Evolutionary conservation across 2,113 vertebrate genomes (phyloP), one percentile per base, ranked within the genome.

Genomic region (Eubucco bourcierii): DNA sequence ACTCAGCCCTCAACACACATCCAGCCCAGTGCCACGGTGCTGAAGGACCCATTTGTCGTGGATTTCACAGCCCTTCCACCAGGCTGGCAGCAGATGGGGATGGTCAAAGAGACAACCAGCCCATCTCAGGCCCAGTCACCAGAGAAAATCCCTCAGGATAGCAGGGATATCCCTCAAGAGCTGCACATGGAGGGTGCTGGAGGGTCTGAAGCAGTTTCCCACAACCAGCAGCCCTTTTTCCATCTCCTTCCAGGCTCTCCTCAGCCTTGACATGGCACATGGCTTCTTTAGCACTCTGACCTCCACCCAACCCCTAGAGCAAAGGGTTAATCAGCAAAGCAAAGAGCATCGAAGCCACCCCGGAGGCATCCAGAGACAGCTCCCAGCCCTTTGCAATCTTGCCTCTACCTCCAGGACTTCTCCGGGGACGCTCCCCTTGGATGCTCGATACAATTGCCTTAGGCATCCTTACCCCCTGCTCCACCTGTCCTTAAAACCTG

Each of bases 11-110:
- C 44, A 56, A 5, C 25, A 63, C 34, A 50, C 27, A 14, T 5
- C 16, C 39, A 39, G 7, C 27, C 29, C 50, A 46, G 10, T 20
- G 15, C 25, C 46, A 17, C 3, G 25, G 9, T 31, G 20, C n/a
- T n/a, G n/a, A 21, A 21, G 12, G 19, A 31, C 34, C n/a, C 47
- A 12, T 58, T 75, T 92, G 0, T 39, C 73, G 56, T 2, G 7
- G 93, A 55, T 95, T 95, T 93, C 94, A 93, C 88, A 97, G 93
- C 65, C 73, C 33, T 91, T 60, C 65, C 74, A 72, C 41, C 27
- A 31, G 0, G 10, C 61, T 34, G 55, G 37, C 44, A 89, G 41
- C 7, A 2, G 5, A 4, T 41, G 70, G 8, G 31, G 37, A 11
- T 7, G 15, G 6, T 12, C n/a, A 47, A n/a, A 3, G 31, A 79